Percentiles rank a stretch among this genome's conserved stretches.
These are phyloP conservation scores for Drymonia ruficornis DNA, from an alignment of 2,888 invertebrate genomes.

Conservation along the genomic window DNA sequence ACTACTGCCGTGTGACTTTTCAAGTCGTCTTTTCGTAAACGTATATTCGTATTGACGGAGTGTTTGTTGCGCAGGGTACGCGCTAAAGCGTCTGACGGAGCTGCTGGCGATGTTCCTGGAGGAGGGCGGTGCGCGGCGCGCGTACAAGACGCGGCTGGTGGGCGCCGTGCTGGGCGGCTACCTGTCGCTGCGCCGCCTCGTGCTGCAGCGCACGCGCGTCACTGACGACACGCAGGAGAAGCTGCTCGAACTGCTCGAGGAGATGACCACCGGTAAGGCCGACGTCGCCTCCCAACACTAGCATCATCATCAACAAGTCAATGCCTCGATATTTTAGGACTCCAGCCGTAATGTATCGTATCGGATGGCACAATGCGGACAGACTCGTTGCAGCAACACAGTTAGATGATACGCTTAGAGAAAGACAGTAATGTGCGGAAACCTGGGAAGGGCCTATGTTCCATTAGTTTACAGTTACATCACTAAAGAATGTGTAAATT, in stretches of 20 bases:
- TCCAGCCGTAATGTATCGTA: too few species aligned
- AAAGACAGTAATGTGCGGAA: too few species aligned
- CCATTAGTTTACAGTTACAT: too few species aligned
- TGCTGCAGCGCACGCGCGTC: slow-evolving; percentile 96
- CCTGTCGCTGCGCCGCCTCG: slow-evolving; percentile 93
- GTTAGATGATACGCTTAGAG: too few species aligned
- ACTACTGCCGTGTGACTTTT: too few species aligned
- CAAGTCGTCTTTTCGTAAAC: too few species aligned
- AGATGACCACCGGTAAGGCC: slow-evolving; percentile 98
- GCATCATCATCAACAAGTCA: too few species aligned
- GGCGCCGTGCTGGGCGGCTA: slow-evolving; percentile 97
- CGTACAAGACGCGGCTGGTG: slow-evolving; percentile 96
- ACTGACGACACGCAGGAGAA: slow-evolving; percentile 99
- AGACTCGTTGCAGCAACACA: slow-evolving; percentile 82
- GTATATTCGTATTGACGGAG: background rate
- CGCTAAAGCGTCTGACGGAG: slow-evolving; percentile 95
- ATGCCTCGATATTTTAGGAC: too few species aligned
- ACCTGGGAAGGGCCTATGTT: too few species aligned
- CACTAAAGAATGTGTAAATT: too few species aligned
- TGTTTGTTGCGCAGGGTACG: slow-evolving; percentile 87
- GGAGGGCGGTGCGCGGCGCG: slow-evolving; percentile 93
- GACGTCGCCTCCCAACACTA: too few species aligned
- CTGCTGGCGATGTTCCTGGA: slow-evolving; percentile 95
- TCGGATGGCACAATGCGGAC: slow-evolving; percentile 91
- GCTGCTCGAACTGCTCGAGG: slow-evolving; percentile 95